Evolutionary conservation across 2,888 invertebrate species (phyloP), one percentile per base, ranked within the genome.

Genomic region (Falcaria lacertinaria): DNA sequence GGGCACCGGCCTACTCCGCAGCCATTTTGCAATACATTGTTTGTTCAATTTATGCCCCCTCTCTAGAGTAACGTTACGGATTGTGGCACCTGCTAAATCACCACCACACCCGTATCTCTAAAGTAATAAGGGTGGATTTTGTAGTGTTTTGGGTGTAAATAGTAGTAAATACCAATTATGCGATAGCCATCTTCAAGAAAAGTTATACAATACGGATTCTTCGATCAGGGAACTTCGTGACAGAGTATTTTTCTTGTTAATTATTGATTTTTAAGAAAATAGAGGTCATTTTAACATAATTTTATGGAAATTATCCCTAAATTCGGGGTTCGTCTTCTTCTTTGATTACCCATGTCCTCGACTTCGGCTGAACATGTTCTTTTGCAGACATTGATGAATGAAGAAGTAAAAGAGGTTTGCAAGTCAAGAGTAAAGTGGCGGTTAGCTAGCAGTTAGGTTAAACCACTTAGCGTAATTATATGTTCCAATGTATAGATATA

Each of bases 11-110:
- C 71, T 71, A 74, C 75, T 63, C 62, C 64, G 65, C 62, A 68
- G 73, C 80, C 78, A 80, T 81, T 80, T 80, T 78, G 74, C 80
- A 74, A 83, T 82, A 82, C 83, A 85, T 80, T 85, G 86, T 86
- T 86, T 83, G 84, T 77, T 73, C 83, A 85, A 85, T 83, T 80
- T 81, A 76, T 73, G 70, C 71, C 68, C 75, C 52, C 58, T 64
- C 78, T 75, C 76, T 42, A 64, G 74, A 76, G 78, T 74, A 68
- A 62, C 70, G 58, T 61, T 62, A 63, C 52, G 55, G 54, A 61
- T 53, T 58, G 52, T 61, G 57, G 50, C 60, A 53, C 57, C 44
- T 57, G 39, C 28, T 32, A 41, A 51, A 47, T 28, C 39, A 34
- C 34, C 33, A 40, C 22, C 22, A 43, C 38, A 43, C 43, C 54